These are phyloP conservation scores for Pogonognathellus flavescens DNA, from an alignment of 1,140 invertebrate species.

Conservation along the genomic window DNA sequence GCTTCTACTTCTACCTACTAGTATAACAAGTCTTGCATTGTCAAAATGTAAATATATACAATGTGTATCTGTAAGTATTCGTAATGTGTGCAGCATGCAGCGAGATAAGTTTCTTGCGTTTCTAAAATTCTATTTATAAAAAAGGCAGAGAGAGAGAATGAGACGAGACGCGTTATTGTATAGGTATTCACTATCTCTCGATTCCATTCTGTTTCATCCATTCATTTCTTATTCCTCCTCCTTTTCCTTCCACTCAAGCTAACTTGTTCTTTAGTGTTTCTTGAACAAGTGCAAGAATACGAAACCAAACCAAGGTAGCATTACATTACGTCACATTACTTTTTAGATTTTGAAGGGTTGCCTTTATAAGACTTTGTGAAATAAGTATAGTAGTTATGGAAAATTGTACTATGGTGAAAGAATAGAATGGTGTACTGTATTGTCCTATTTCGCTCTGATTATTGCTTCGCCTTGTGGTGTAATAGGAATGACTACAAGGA, in stretches of 20 bases:
- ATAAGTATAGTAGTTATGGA: not conserved
- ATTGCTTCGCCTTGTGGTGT: not conserved
- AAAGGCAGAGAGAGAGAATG: not conserved
- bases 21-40: not conserved
- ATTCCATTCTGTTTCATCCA: slow-evolving; percentile 10
- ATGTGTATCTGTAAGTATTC: not conserved
- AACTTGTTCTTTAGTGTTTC: not conserved
- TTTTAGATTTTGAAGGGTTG: slow-evolving; percentile 18
- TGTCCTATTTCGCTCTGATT: too few relatives aligned
- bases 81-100: not conserved
- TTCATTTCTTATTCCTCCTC: slow-evolving; percentile 20
- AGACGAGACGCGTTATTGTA: not conserved
- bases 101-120: not conserved
- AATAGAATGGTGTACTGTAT: not conserved
- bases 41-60: not conserved
- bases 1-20: too few relatives aligned
- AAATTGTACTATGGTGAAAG: slow-evolving; percentile 12
- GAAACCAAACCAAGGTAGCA: not conserved
- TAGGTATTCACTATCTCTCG: not conserved
- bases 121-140: too few relatives aligned
- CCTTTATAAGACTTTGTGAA: not conserved
- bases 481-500: not conserved
- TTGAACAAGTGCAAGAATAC: not conserved
- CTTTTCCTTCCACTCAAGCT: not conserved
- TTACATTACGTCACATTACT: slow-evolving; percentile 22